Evolutionary conservation across 1,140 invertebrate species (phyloP), one percentile per base, ranked within the genome.

Genomic region (Euglossa dilemma): DNA sequence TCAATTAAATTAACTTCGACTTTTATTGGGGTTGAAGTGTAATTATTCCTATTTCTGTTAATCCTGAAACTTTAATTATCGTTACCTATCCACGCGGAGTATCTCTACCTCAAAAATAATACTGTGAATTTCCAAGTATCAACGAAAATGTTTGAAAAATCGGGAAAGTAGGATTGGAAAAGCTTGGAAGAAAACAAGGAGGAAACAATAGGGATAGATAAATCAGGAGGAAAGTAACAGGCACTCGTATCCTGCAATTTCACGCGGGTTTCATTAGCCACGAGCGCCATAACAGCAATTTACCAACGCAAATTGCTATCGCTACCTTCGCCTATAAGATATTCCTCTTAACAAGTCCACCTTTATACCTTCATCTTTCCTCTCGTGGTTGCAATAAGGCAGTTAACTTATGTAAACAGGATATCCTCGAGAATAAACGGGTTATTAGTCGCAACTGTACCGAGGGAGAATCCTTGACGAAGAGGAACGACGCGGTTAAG

Each of bases 361-460:
- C 36, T 36, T 25, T 56, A 23, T 11, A 36, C 61, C 25, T 63
- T 63, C 16, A 18, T 36, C 25, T 18, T 8, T 6, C 11, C 20
- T 0, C 23, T 14, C 11, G 45, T 6, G 8, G 18, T 4, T 47
- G 20, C 45, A 4, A 18, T 73, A n/a, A 72, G 7, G 20, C 5
- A 14, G 18, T 72, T 61, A 64, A 23, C 50, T 45, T 64, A 45
- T 64, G 28, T 83, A 71, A 69, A 81, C 69, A 94, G 93, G 92
- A 93, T 69, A 85, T 93, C 43, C 87, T 89, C 5, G 91, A 90
- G 12, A 91, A 86, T 50, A 89, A 85, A 61, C 89, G 90, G 78
- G 91, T 92, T 73, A 90, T 94, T 23, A 87, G 90, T 18, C 90
- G 93, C 54, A 94, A 94, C 77, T 94, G 93, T 84, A 94, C 93